phyloP scores from a whole-genome alignment of 2,113 vertebrate genomes.

The Etheostoma spectabile region DNA sequence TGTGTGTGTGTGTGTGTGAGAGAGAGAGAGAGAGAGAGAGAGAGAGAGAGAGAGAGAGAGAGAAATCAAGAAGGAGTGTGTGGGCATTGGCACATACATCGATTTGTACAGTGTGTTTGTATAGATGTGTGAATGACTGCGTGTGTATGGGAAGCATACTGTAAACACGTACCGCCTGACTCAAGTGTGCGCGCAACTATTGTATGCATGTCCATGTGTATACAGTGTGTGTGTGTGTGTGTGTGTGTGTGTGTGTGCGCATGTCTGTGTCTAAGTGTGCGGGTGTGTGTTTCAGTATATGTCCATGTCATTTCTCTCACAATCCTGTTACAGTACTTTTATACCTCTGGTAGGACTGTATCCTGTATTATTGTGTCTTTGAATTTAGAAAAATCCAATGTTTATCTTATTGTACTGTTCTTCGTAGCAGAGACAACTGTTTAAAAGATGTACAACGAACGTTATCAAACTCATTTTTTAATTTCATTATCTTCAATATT shows the following conservation, averaged over 20 bases:
- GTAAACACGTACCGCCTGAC: conserved; percentile 54
- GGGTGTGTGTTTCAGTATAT: conserved; percentile 73
- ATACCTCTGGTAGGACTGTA: conserved; percentile 89
- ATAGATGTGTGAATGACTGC: conserved; percentile 71
- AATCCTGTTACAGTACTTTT: conserved; percentile 86
- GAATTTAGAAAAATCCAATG: conserved; percentile 83
- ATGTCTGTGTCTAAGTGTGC: conserved; percentile 43
- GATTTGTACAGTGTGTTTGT: conserved; percentile 83
- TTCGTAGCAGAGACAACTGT: conserved; percentile 86
- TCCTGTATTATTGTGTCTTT: conserved; percentile 89
- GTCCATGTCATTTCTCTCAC: conserved; percentile 83
- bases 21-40: not conserved
- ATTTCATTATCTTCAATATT: conserved; percentile 88
- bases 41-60: conserved; percentile 27
- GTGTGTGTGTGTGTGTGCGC: too few species aligned
- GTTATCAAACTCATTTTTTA: conserved; percentile 86
- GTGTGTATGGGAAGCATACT: conserved; percentile 56
- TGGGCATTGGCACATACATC: conserved; percentile 57
- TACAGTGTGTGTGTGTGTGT: conserved; percentile 54
- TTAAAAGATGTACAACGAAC: conserved; percentile 85
- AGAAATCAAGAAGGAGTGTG: conserved; percentile 55
- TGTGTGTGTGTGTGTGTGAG: conserved; percentile 29
- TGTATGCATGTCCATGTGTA: conserved; percentile 60
- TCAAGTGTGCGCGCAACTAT: conserved; percentile 45
- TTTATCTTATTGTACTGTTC: conserved; percentile 88